phyloP scores from a whole-genome alignment of 2,888 invertebrate species.

The Crioceris asparagi region DNA sequence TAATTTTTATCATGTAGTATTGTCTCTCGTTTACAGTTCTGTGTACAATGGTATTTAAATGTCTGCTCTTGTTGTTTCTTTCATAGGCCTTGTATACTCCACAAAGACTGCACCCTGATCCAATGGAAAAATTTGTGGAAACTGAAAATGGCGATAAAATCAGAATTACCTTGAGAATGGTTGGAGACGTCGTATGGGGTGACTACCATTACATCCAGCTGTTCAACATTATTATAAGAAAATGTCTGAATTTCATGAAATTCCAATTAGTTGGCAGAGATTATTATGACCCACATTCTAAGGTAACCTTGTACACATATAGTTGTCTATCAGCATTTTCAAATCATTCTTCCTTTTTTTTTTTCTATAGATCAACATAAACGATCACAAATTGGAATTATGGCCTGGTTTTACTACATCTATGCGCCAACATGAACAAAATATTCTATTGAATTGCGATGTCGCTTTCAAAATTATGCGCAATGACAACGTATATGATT shows the following conservation, averaged over 20 bases:
- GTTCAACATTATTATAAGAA: conserved; percentile 66
- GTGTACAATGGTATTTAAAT: no score
- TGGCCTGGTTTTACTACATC: conserved; percentile 83
- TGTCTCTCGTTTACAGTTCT: no score
- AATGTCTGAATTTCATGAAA: conserved; percentile 50
- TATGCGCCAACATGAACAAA: conserved; percentile 69
- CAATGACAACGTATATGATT: conserved; percentile 58
- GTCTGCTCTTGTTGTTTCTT: conserved; percentile 1
- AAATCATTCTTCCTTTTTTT: no score
- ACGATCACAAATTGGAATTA: conserved; percentile 54
- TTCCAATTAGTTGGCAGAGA: conserved; percentile 62
- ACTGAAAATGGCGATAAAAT: conserved; percentile 40
- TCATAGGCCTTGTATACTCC: not conserved
- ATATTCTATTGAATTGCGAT: conserved; percentile 68
- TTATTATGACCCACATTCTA: conserved; percentile 57
- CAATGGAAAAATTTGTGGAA: conserved; percentile 47
- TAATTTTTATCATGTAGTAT: no score
- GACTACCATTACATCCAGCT: conserved; percentile 65
- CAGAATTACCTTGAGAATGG: conserved; percentile 46
- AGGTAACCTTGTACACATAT: no score
- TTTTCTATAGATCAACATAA: conserved; percentile 42
- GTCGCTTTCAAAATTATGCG: conserved; percentile 77
- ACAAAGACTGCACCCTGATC: conserved; percentile 44
- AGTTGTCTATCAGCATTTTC: no score
- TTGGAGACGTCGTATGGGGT: conserved; percentile 51